Conservation (phyloP, 2,113 vertebrate species). For the Ammodytes dubius region DNA sequence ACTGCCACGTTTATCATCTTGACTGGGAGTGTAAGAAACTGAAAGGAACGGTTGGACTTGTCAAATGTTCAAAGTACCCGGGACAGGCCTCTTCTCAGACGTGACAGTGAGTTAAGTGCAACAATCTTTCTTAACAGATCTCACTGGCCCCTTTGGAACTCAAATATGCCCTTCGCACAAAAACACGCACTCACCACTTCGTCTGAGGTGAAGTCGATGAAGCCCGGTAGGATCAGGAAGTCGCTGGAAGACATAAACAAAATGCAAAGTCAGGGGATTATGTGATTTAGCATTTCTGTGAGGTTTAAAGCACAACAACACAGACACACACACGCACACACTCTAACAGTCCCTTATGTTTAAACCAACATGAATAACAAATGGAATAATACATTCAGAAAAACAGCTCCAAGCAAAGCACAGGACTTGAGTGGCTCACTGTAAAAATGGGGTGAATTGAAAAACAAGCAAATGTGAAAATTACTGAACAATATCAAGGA, state of each 20-base stretch:
- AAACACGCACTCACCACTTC: conserved; percentile 78
- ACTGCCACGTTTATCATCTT: not conserved
- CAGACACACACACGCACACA: no score
- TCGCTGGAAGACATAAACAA: conserved; percentile 80
- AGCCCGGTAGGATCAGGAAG: conserved; percentile 83
- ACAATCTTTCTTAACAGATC: not conserved
- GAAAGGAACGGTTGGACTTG: not conserved
- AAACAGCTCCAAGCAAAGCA: not conserved
- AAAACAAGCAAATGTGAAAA: not conserved
- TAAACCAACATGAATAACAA: not conserved
- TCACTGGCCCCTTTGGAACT: not conserved
- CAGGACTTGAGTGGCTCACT: not conserved
- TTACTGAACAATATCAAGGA: not conserved
- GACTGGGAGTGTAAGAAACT: not conserved
- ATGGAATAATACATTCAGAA: not conserved
- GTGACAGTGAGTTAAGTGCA: not conserved
- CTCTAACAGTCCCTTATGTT: not conserved
- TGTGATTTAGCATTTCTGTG: no score
- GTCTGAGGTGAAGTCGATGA: conserved; percentile 83
- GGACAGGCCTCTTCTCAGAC: no score
- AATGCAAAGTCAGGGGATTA: conserved; percentile 24
- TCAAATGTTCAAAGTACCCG: not conserved
- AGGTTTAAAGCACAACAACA: not conserved
- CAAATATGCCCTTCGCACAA: not conserved
- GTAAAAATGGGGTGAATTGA: not conserved